Conservation (phyloP, 2,113 vertebrate genomes). For the Scomber colias region DNA sequence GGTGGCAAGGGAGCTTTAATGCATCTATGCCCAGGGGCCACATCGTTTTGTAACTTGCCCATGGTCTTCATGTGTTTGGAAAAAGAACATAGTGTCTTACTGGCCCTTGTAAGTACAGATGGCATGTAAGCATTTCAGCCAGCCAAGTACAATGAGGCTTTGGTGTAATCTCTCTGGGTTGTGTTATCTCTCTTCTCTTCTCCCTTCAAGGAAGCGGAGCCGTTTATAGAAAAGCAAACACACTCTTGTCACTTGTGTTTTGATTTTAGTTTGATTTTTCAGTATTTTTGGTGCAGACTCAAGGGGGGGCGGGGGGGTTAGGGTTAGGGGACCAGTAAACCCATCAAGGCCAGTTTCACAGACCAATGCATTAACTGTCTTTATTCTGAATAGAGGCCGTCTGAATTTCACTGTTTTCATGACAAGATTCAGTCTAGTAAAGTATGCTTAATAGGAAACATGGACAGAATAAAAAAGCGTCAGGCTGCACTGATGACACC, state of each 20-base stretch:
- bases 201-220: background rate
- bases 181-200: slow-evolving; percentile 4
- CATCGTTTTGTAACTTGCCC: slow-evolving; percentile 2
- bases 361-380: background rate
- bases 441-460: slow-evolving; percentile 5
- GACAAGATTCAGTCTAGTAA: slow-evolving; percentile 2
- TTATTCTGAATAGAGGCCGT: background rate
- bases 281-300: background rate
- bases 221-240: slow-evolving; percentile 10
- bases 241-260: slow-evolving; percentile 14
- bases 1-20: background rate
- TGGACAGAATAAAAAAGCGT: background rate
- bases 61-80: slow-evolving; percentile 24
- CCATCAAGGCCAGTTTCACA: background rate
- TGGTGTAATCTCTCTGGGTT: slow-evolving; percentile 23
- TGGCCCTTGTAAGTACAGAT: slow-evolving; percentile 30
- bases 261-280: slow-evolving; percentile 2
- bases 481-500: background rate
- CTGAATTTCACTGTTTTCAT: background rate
- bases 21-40: background rate
- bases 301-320: too few relatives aligned
- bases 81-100: background rate
- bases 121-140: slow-evolving; percentile 12
- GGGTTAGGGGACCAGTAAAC: too few relatives aligned
- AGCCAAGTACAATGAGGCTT: background rate